Conservation (phyloP, 53 echinoderm and acorn worm species). For the Echinometra lucunter region DNA sequence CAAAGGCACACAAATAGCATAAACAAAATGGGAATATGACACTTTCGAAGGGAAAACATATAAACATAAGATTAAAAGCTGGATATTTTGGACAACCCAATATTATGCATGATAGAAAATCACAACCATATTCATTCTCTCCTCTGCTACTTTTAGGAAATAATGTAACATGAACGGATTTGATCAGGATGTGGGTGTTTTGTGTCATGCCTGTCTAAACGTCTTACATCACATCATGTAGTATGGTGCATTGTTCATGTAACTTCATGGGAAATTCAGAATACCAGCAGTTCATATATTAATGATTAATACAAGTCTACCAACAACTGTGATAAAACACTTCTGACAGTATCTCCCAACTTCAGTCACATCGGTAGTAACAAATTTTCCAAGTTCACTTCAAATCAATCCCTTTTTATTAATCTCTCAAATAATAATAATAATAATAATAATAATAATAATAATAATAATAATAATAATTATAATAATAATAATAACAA, state of each 20-base stretch:
- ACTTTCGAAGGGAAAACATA: not conserved
- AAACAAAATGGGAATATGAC: not conserved
- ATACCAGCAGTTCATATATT: not conserved
- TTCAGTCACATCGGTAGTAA: not conserved
- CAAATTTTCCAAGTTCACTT: not conserved
- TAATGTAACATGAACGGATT: not conserved
- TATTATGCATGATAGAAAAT: not conserved
- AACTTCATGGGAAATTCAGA: not conserved
- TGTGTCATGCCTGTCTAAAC: not conserved
- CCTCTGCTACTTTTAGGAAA: not conserved
- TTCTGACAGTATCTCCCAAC: too few species aligned
- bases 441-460: too few species aligned
- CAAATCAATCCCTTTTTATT: too few species aligned
- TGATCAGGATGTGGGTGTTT: not conserved
- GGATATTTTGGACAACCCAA: not conserved
- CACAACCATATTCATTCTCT: not conserved
- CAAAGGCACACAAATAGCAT: not conserved
- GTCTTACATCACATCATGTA: not conserved
- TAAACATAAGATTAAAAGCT: not conserved
- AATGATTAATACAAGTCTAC: not conserved
- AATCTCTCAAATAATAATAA: too few species aligned
- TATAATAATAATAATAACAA: too few species aligned
- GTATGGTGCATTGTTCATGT: not conserved
- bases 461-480: too few species aligned
- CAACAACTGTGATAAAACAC: not conserved